These are phyloP conservation scores for Takifugu rubripes DNA, from an alignment of 2,797 vertebrate species.

Conservation along the genomic window DNA sequence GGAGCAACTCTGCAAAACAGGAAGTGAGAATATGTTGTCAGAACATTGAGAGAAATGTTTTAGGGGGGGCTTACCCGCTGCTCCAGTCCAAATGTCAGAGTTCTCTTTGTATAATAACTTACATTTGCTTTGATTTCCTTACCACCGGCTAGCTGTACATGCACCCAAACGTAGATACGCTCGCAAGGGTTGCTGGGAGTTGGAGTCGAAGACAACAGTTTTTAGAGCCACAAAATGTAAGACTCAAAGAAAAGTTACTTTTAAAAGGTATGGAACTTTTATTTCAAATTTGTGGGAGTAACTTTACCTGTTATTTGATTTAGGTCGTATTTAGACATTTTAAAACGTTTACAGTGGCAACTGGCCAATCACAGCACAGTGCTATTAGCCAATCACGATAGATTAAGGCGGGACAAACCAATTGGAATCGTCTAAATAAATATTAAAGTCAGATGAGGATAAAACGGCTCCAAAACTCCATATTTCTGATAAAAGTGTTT, in stretches of 20 bases:
- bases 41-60: constrained; percentile 35
- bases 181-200: constrained; percentile 58
- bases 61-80: background rate
- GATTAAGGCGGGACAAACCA: too few relatives aligned
- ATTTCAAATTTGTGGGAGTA: background rate
- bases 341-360: too few relatives aligned
- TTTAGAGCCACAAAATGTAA: background rate
- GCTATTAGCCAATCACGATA: too few relatives aligned
- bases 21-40: constrained; percentile 59
- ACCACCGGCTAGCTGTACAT: constrained; percentile 7
- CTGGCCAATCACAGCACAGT: too few relatives aligned
- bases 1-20: constrained; percentile 43
- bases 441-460: too few relatives aligned
- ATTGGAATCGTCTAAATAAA: too few relatives aligned
- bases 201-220: constrained; percentile 23
- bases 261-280: too few relatives aligned
- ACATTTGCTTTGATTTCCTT: background rate
- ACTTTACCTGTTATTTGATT: background rate
- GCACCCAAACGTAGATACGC: constrained; percentile 14
- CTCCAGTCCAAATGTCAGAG: background rate
- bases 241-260: too few relatives aligned
- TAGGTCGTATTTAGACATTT: too few relatives aligned
- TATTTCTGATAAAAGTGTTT: too few relatives aligned
- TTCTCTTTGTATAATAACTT: background rate
- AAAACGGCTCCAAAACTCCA: too few relatives aligned